A percentile compares a stretch with the other conserved stretches of the same genome.
Conservation (phyloP, 2,113 vertebrate species). For the Apteryx owenii region DNA sequence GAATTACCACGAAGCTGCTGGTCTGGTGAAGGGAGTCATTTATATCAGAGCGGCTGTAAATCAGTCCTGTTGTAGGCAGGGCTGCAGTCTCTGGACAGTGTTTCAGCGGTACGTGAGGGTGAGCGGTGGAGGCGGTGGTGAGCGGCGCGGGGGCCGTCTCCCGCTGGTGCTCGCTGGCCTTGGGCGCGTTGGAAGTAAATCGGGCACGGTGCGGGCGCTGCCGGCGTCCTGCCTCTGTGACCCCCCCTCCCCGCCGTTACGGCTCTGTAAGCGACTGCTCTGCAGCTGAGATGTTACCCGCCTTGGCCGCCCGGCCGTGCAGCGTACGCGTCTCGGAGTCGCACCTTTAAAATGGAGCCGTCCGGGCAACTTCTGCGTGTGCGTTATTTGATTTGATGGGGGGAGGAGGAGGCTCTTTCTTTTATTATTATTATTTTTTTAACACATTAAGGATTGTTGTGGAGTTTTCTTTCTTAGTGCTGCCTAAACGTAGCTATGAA, state of each 20-base stretch:
- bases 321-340: fast-evolving
- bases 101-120: not conserved
- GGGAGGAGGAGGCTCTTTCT: not conserved
- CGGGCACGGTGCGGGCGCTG: too few species aligned
- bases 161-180: too few species aligned
- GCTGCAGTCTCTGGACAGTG: not conserved
- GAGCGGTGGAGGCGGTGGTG: too few species aligned
- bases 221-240: too few species aligned
- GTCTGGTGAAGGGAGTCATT: not conserved
- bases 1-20: not conserved
- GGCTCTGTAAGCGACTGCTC: not conserved
- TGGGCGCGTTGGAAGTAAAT: too few species aligned
- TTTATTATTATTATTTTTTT: not conserved
- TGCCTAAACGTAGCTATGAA: not conserved
- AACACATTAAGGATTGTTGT: too few species aligned
- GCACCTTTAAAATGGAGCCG: too few species aligned
- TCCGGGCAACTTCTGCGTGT: not conserved
- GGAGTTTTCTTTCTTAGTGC: not conserved
- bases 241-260: too few species aligned
- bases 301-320: not conserved
- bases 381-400: not conserved
- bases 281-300: not conserved
- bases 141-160: not conserved
- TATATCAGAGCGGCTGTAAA: not conserved
- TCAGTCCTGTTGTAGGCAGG: not conserved